Percentiles rank a stretch among this genome's conserved stretches.
phyloP scores from a whole-genome alignment of 2,888 invertebrate genomes.

The Hydrotaea cyrtoneurina region DNA sequence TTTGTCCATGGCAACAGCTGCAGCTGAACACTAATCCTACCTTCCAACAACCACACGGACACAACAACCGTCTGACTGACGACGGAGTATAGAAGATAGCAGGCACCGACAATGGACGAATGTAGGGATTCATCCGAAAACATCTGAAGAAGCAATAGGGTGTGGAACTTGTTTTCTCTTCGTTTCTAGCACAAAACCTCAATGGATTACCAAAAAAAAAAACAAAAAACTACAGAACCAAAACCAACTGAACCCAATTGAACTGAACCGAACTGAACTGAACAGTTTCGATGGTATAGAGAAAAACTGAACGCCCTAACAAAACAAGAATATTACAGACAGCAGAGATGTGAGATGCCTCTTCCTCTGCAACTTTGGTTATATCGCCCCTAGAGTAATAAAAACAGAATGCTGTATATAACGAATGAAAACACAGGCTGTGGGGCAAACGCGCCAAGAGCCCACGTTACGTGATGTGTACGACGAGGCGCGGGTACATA shows the following conservation, averaged over 20 bases:
- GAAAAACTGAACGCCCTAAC: slow-evolving; percentile 62
- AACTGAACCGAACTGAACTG: slow-evolving; percentile 32
- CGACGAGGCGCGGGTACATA: slow-evolving; percentile 19
- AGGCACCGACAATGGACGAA: neutral
- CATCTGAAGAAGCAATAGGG: slow-evolving; percentile 48
- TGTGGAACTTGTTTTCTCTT: slow-evolving; percentile 51
- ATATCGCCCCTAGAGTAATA: slow-evolving; percentile 64
- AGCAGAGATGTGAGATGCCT: slow-evolving; percentile 41
- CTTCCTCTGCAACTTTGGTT: slow-evolving; percentile 38
- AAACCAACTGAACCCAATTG: slow-evolving; percentile 33
- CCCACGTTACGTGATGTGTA: neutral
- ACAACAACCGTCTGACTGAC: neutral
- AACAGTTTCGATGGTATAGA: slow-evolving; percentile 39
- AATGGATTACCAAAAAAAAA: slow-evolving; percentile 28
- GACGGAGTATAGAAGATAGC: neutral
- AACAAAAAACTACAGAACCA: slow-evolving; percentile 26
- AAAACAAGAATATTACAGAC: slow-evolving; percentile 47
- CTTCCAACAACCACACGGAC: neutral
- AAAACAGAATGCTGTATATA: slow-evolving; percentile 33
- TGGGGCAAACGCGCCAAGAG: neutral
- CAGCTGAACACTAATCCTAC: slow-evolving; percentile 22
- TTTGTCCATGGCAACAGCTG: slow-evolving; percentile 12
- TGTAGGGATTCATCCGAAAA: neutral
- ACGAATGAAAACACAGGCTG: neutral
- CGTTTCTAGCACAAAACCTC: slow-evolving; percentile 15